Conservation (phyloP, 2,888 invertebrate species). For the Troglohyphantes excavatus region DNA sequence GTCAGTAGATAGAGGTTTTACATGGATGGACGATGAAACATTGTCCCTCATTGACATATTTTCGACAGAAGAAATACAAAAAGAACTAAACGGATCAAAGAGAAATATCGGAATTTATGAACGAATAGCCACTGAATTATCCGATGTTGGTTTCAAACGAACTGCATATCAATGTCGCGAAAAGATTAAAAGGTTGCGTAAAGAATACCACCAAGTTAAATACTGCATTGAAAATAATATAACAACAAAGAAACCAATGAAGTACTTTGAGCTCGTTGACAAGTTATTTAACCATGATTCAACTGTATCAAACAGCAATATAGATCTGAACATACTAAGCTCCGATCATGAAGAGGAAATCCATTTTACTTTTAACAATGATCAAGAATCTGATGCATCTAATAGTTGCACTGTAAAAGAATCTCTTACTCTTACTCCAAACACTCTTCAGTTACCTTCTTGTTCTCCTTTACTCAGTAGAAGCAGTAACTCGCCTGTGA, state of each 20-base stretch:
- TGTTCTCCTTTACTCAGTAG: conserved; percentile 23
- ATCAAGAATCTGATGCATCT: conserved; percentile 66
- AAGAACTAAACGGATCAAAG: conserved; percentile 62
- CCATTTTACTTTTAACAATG: conserved; percentile 57
- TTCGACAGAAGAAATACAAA: conserved; percentile 64
- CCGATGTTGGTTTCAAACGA: conserved; percentile 57
- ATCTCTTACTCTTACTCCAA: conserved; percentile 27
- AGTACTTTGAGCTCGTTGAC: conserved; percentile 65
- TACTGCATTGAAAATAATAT: conserved; percentile 60
- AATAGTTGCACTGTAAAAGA: conserved; percentile 62
- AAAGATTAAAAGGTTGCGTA: conserved; percentile 70
- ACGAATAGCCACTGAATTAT: conserved; percentile 63
- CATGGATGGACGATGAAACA: conserved; percentile 77
- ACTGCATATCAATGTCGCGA: conserved; percentile 76
- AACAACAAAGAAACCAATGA: conserved; percentile 65
- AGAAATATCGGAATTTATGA: conserved; percentile 71
- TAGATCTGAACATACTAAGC: conserved; percentile 26
- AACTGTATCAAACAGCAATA: conserved; percentile 4
- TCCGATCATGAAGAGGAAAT: conserved; percentile 73
- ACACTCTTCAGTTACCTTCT: conserved; percentile 46
- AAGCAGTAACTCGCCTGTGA: conserved; percentile 22
- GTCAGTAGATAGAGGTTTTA: conserved; percentile 75
- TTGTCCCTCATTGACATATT: conserved; percentile 70
- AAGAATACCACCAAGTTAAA: conserved; percentile 65
- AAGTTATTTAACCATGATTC: conserved; percentile 61